phyloP scores from a whole-genome alignment of 2,888 invertebrate genomes.

The Drosophila lacicola region DNA sequence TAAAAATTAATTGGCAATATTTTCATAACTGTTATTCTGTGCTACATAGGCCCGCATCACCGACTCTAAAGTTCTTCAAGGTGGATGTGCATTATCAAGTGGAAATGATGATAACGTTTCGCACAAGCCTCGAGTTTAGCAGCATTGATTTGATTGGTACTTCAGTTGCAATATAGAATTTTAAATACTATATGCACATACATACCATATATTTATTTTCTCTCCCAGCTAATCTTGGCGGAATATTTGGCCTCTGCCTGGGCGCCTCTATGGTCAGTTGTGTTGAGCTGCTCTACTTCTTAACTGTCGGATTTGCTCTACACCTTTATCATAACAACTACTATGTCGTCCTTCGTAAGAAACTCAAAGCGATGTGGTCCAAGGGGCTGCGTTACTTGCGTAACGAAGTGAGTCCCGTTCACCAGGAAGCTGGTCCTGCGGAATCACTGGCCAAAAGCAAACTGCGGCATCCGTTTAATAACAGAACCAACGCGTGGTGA shows the following conservation, averaged over 20 bases:
- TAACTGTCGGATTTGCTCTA: slow-evolving; percentile 78
- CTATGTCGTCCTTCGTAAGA: slow-evolving; percentile 41
- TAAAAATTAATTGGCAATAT: not conserved
- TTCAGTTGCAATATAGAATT: no score
- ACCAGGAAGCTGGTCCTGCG: slow-evolving; percentile 1
- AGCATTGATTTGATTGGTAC: slow-evolving; percentile 85
- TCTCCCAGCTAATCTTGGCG: slow-evolving; percentile 85
- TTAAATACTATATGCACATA: not conserved
- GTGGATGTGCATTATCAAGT: slow-evolving; percentile 85
- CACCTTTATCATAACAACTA: slow-evolving; percentile 77
- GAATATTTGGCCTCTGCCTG: slow-evolving; percentile 85
- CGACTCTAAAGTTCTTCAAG: slow-evolving; percentile 59
- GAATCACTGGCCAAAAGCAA: slow-evolving; percentile 19
- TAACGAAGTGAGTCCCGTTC: slow-evolving; percentile 42
- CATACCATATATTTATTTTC: no score
- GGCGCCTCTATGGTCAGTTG: slow-evolving; percentile 85
- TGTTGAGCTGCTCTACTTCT: slow-evolving; percentile 85
- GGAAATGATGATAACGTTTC: slow-evolving; percentile 83
- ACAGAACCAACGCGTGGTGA: slow-evolving; percentile 58
- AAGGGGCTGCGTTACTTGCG: slow-evolving; percentile 43
- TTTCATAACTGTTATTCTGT: not conserved
- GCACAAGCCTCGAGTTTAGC: slow-evolving; percentile 85
- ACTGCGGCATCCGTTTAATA: slow-evolving; percentile 56
- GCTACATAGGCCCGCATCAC: slow-evolving; percentile 37
- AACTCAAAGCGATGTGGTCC: slow-evolving; percentile 34